Conservation (phyloP, 2,113 vertebrate species). For the Macquaria ambigua region DNA sequence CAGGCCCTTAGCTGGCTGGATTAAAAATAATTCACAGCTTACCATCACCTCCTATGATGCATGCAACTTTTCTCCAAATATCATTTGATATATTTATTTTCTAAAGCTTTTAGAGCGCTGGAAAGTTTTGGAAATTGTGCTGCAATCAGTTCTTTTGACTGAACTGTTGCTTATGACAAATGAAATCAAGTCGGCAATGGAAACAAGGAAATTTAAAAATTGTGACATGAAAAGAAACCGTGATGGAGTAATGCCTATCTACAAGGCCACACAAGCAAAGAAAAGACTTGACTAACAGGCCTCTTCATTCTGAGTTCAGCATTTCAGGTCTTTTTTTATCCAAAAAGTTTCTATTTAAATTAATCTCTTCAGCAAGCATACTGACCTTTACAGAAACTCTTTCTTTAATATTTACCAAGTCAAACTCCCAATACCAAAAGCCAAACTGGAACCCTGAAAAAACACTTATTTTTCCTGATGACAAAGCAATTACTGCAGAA, state of each 20-base stretch:
- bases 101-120: not conserved
- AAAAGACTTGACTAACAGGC: not conserved
- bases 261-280: not conserved
- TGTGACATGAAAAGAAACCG: not conserved
- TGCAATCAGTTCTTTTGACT: not conserved
- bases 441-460: not conserved
- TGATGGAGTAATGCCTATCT: not conserved
- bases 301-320: not conserved
- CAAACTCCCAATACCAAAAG: not conserved
- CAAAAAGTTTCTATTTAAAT: not conserved
- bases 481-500: not conserved
- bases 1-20: not conserved
- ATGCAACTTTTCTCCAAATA: not conserved
- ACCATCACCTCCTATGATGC: not conserved
- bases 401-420: constrained; percentile 1
- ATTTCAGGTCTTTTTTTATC: not conserved
- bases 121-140: not conserved
- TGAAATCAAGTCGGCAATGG: not conserved
- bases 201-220: not conserved
- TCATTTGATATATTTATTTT: not conserved
- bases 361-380: not conserved
- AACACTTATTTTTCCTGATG: not conserved
- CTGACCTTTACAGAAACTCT: not conserved
- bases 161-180: not conserved
- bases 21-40: not conserved